Evolutionary conservation across 2,113 vertebrate genomes (phyloP), one percentile per base, ranked within the genome.

Genomic region (Phalacrocorax brasilianus): DNA sequence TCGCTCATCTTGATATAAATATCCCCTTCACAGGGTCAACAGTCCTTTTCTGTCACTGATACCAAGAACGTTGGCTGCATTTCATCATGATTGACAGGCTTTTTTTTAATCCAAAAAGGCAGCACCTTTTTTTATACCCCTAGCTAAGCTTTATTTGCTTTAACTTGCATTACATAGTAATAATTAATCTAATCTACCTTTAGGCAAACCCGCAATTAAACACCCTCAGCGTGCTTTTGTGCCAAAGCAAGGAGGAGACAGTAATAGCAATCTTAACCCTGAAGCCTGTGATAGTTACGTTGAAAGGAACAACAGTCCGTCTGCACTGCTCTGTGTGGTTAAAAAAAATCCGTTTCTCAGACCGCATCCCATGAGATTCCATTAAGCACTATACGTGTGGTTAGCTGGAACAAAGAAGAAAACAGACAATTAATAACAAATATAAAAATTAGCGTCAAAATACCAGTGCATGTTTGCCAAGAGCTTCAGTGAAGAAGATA

Each of bases 371-470:
- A 96, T 97, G 95, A 95, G 89, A 97, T 98, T 98, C 98, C 98
- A 97, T 94, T 70, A 97, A 95, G 95, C 86, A 88, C 88, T 85
- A 95, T 97, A 98, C 97, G 98, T 87, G 96, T 96, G 98, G 98
- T 99, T 99, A 99, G 98, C 99, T 99, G 99, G 77, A 99, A 99
- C 74, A 97, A 91, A 96, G 82, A 96, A 93, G 63, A 75, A 97
- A 93, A 97, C 92, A 96, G 92, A 92, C 96, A 97, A 88, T 96
- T 66, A 95, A 86, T 86, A 95, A 82, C 87, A 55, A 85, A 89
- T 86, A 47, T 14, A 94, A 82, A 93, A 95, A 96, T 84, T 65
- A 44, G 66, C 81, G 78, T 75, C 0, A 0, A 42, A 45, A 59
- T n/a, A 63, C 19, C 20, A 27, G 8, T 20, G 47, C 2, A 1